Conservation (phyloP, 2,797 vertebrate species). For the Silurus lanzhouensis region DNA sequence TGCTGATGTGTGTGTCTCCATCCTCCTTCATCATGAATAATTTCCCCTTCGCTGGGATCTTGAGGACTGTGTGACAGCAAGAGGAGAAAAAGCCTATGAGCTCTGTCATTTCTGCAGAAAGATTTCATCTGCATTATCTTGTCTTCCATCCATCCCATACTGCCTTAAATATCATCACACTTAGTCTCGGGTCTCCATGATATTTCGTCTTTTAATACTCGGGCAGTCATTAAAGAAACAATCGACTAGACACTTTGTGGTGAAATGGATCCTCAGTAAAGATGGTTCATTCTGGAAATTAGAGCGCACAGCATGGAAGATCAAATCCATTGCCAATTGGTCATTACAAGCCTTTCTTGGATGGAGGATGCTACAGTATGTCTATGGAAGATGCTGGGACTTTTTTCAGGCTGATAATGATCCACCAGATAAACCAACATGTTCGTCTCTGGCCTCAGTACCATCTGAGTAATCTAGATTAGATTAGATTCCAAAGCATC, state of each 20-base stretch:
- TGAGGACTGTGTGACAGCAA: conserved; percentile 27
- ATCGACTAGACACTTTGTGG: neutral
- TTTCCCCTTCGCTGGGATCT: conserved; percentile 38
- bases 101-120: neutral
- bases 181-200: neutral
- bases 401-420: neutral
- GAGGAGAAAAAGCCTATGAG: conserved; percentile 36
- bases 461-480: neutral
- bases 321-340: neutral
- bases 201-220: neutral
- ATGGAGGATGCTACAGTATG: neutral
- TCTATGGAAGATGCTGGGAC: neutral
- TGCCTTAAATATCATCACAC: neutral
- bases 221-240: neutral
- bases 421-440: neutral
- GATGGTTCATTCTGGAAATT: neutral
- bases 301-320: neutral
- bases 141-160: conserved; percentile 2
- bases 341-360: neutral
- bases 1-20: conserved; percentile 18
- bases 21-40: conserved; percentile 50
- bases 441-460: neutral
- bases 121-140: conserved; percentile 35
- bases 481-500: neutral
- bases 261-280: neutral